These are phyloP conservation scores for Heterocephalus glaber DNA, from an alignment of 2,113 vertebrate genomes.

Conservation along the genomic window DNA sequence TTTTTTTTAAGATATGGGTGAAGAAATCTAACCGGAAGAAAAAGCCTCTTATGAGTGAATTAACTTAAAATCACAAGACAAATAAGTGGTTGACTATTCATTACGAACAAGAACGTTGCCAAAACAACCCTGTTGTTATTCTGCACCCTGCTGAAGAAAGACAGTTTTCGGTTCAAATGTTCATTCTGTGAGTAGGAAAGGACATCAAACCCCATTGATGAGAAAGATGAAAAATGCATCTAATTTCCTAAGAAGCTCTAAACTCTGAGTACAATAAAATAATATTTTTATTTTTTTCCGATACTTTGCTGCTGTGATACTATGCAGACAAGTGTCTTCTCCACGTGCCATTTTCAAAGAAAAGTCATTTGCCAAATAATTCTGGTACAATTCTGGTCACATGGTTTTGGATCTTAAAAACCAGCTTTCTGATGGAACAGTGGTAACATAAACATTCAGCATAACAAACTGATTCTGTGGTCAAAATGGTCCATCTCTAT, in stretches of 20 bases:
- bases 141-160: conserved; percentile 81
- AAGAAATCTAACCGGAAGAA: conserved; percentile 77
- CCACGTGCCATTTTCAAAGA: conserved; percentile 90
- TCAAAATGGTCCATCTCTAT: conserved; percentile 94
- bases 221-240: conserved; percentile 78
- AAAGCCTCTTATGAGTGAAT: conserved; percentile 77
- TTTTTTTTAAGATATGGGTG: conserved; percentile 78
- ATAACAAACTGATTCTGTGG: conserved; percentile 89
- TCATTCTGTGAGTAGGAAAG: conserved; percentile 80
- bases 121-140: conserved; percentile 84
- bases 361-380: conserved; percentile 93
- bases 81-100: conserved; percentile 63
- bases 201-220: conserved; percentile 81
- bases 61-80: conserved; percentile 80
- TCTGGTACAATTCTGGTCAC: conserved; percentile 86
- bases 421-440: conserved; percentile 84
- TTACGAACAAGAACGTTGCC: conserved; percentile 83
- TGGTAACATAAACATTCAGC: conserved; percentile 86
- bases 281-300: conserved; percentile 88
- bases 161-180: conserved; percentile 82
- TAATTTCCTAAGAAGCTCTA: conserved; percentile 86
- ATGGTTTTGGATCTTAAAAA: conserved; percentile 84
- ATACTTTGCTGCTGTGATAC: conserved; percentile 92
- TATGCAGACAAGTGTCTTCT: conserved; percentile 93
- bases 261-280: conserved; percentile 86